phyloP scores from a whole-genome alignment of 2,113 vertebrate genomes.

The Dendropsophus ebraccatus region DNA sequence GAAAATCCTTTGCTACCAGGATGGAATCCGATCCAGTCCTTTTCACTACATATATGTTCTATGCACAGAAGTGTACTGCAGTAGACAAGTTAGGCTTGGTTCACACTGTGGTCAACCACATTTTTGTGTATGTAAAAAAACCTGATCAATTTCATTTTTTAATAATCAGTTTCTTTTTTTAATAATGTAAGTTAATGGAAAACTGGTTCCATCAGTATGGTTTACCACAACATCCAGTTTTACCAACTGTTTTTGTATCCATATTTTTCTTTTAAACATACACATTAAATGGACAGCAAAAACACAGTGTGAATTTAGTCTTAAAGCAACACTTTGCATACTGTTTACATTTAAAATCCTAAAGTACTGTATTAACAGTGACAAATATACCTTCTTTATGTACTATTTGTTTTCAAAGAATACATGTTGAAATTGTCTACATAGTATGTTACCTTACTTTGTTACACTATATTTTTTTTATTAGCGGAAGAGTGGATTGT shows the following conservation, averaged over 20 bases:
- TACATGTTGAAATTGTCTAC: neutral
- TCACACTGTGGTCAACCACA: too few relatives aligned
- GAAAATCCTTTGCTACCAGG: neutral
- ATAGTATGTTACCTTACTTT: neutral
- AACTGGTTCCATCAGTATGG: too few relatives aligned
- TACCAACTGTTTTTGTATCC: too few relatives aligned
- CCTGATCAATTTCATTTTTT: too few relatives aligned
- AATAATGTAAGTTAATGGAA: too few relatives aligned
- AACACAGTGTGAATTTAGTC: too few relatives aligned
- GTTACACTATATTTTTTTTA: slow-evolving; percentile 23
- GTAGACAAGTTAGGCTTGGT: too few relatives aligned
- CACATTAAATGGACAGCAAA: too few relatives aligned
- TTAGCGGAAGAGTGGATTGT: slow-evolving; percentile 86
- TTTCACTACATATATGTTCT: neutral
- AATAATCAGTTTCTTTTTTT: too few relatives aligned
- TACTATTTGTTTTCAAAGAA: neutral
- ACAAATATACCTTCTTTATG: neutral
- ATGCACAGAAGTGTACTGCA: neutral
- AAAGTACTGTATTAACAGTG: neutral
- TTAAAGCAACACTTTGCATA: neutral
- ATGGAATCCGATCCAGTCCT: neutral
- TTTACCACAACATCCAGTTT: too few relatives aligned
- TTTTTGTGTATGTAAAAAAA: too few relatives aligned
- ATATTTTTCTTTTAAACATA: too few relatives aligned
- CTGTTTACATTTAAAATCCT: neutral